Percentiles rank a stretch among this genome's conserved stretches.
Evolutionary conservation across 2,797 vertebrate genomes (phyloP).

Genomic region (Microctenopoma lineatum): DNA sequence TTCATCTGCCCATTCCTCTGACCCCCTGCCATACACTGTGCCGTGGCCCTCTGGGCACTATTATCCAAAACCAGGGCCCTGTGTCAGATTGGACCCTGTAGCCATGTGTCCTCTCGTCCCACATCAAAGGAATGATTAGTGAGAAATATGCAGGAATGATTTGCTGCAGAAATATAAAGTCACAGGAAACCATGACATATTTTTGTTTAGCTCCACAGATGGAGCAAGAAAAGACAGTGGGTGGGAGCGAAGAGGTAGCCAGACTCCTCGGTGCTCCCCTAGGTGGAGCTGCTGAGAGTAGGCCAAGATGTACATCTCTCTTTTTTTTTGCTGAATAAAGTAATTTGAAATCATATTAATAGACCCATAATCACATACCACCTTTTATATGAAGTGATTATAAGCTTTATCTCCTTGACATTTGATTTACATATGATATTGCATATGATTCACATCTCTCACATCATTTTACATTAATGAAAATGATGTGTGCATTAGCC

Average conservation of each 20-base stretch:
- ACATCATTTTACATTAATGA: conserved; percentile 73
- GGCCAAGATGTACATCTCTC: conserved; percentile 17
- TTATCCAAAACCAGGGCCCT: conserved; percentile 65
- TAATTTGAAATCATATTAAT: conserved; percentile 41
- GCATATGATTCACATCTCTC: conserved; percentile 52
- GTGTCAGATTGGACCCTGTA: conserved; percentile 67
- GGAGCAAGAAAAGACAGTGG: conserved; percentile 8
- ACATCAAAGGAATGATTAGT: conserved; percentile 65
- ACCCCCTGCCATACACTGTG: conserved; percentile 61
- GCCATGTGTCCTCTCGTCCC: conserved; percentile 59
- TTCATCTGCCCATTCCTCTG: conserved; percentile 77
- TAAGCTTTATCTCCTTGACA: conserved; percentile 60
- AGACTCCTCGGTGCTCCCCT: conserved; percentile 63
- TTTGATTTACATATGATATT: conserved; percentile 74
- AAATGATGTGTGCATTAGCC: conserved; percentile 77
- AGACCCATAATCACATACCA: conserved; percentile 46
- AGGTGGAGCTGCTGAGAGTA: conserved; percentile 77
- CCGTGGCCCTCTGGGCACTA: conserved; percentile 70
- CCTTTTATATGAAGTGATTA: conserved; percentile 53
- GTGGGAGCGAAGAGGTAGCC: conserved; percentile 16
- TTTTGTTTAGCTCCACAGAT: conserved; percentile 42
- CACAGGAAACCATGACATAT: conserved; percentile 27
- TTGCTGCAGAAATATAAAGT: conserved; percentile 33
- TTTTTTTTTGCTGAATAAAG: conserved; percentile 11
- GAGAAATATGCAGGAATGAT: conserved; percentile 56